A percentile compares a stretch with the other conserved stretches of the same genome.
phyloP scores from a whole-genome alignment of 2,113 vertebrate genomes.

The Anguilla rostrata region DNA sequence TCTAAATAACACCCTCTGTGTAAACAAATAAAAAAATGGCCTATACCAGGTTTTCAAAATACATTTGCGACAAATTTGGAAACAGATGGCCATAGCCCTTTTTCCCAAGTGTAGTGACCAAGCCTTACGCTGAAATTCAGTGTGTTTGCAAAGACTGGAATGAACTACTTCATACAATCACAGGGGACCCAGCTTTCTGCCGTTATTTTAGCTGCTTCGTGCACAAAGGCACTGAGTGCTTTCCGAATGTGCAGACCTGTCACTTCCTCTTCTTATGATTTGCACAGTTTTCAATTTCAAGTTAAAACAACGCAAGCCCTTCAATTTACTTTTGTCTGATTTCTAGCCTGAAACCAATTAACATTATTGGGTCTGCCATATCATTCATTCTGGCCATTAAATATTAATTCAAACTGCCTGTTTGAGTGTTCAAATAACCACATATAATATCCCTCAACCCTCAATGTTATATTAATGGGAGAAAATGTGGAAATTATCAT shows the following conservation, averaged over 20 bases:
- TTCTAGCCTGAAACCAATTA: slow-evolving; percentile 22
- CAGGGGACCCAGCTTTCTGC: neutral
- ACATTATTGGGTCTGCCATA: slow-evolving; percentile 23
- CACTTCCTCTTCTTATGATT: slow-evolving; percentile 8
- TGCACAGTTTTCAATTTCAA: slow-evolving; percentile 18
- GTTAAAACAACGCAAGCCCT: slow-evolving; percentile 14
- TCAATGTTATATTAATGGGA: slow-evolving; percentile 21
- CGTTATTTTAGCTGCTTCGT: neutral
- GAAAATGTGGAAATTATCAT: slow-evolving; percentile 21
- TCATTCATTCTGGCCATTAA: slow-evolving; percentile 24
- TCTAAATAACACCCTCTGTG: neutral
- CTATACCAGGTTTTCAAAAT: neutral
- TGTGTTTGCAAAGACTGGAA: neutral
- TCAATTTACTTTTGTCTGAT: slow-evolving; percentile 12
- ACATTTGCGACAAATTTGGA: neutral
- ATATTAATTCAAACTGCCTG: slow-evolving; percentile 24
- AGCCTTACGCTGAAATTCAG: neutral
- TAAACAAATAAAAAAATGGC: neutral
- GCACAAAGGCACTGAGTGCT: neutral
- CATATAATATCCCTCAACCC: slow-evolving; percentile 12
- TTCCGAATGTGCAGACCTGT: neutral
- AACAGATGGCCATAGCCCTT: neutral
- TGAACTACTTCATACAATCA: neutral
- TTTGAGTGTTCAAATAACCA: slow-evolving; percentile 20
- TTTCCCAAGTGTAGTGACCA: neutral